Base-by-base conservation (phyloP, 2,113 vertebrate genomes). In the Phrynosoma platyrhinos region DNA sequence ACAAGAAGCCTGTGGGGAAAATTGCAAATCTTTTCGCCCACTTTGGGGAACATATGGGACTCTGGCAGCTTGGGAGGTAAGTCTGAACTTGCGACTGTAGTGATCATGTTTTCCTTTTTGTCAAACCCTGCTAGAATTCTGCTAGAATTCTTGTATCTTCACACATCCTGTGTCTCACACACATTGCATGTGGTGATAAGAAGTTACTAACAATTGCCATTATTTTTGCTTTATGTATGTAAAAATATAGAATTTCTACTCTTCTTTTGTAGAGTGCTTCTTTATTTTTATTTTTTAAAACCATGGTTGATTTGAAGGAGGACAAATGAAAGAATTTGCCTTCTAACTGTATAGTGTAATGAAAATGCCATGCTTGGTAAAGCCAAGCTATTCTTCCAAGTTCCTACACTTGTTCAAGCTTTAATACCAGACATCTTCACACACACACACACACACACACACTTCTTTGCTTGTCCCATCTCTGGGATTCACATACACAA, bases 1-100 rank as follows among this genome's bases (percentile, higher is more conserved):
- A 97, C 93, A 96, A 96, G 95, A 97, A 96, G 89, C 96, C 96
- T 97, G 94, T 4, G 5, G 93, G 93, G 95, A 96, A 95, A 90
- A 92, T 91, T 96, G 95, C 89, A 71, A 92, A 90, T 90, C 96
- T 79, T 95, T 42, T 14, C 14, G 0, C 16, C 3, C 93, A 91
- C 92, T 64, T 84, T 96, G 94, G 95, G 95, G 84, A 95, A 97
- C 85, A 74, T 93, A 79, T 93, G 96, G 95, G 94, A 96, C 91
- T 76, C 95, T 97, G 95, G 94, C 96, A 95, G 96, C 95, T 91
- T 95, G 72, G 86, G 95, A 95, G 98, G 98, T 99, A 96, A 99
- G 98, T 99, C 92, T 93, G 89, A 94, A 30, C 89, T 90, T 0
- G 0, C 88, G 94, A 87, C 91, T 94, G 91, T 71, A 92, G 86